Percentiles rank a stretch among this genome's conserved stretches.
These are phyloP conservation scores for Nixonia krombeini DNA, from an alignment of 1,140 invertebrate species.

Conservation along the genomic window DNA sequence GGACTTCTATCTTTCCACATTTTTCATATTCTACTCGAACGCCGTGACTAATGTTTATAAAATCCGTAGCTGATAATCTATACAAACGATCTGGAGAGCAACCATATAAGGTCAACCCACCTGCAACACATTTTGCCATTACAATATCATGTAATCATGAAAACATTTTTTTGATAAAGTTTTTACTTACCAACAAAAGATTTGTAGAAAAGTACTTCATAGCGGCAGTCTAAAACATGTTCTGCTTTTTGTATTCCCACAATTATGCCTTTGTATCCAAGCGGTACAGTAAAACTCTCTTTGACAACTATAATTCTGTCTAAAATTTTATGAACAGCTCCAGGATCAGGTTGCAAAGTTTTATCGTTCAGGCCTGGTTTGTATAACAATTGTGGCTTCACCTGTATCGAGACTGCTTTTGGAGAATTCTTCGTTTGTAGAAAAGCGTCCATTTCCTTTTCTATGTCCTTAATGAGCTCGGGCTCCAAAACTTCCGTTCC, in stretches of 20 bases:
- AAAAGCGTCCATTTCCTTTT: conserved; percentile 73
- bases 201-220: conserved; percentile 85
- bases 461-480: conserved; percentile 77
- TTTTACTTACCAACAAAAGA: conserved; percentile 72
- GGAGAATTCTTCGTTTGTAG: conserved; percentile 46
- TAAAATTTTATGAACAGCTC: conserved; percentile 78
- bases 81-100: conserved; percentile 72
- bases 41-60: conserved; percentile 77
- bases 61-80: conserved; percentile 70
- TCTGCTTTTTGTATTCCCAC: conserved; percentile 77
- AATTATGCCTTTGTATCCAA: conserved; percentile 87
- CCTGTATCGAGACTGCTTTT: conserved; percentile 78
- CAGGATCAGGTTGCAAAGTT: conserved; percentile 76
- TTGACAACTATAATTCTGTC: conserved; percentile 88
- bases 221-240: conserved; percentile 72
- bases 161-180: background rate
- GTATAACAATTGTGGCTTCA: conserved; percentile 82
- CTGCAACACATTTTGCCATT: conserved; percentile 60
- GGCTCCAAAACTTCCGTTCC: conserved; percentile 80
- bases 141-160: conserved; percentile 1
- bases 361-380: conserved; percentile 59
- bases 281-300: conserved; percentile 81
- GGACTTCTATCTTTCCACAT: conserved; percentile 25
- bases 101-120: conserved; percentile 75
- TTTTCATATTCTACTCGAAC: conserved; percentile 66